Conservation (phyloP, 2,888 invertebrate genomes). For the Trissoscelio sp. region DNA sequence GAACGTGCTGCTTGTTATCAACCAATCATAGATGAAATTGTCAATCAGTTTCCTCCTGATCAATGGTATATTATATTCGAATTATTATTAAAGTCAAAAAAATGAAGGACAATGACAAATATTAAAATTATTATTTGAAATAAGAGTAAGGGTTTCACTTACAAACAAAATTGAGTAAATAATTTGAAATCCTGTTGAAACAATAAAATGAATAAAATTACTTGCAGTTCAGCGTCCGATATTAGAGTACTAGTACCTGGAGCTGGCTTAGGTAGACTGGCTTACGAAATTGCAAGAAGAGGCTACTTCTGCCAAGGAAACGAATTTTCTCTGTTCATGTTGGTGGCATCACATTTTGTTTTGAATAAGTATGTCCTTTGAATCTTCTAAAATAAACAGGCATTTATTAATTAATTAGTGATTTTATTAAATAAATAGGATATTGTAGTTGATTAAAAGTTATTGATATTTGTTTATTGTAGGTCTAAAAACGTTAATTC, state of each 20-base stretch:
- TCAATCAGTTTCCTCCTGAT: constrained; percentile 88
- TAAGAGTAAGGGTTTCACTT: too few species aligned
- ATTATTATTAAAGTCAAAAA: constrained; percentile 1
- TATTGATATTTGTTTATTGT: constrained; percentile 27
- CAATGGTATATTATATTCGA: constrained; percentile 82
- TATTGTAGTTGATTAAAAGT: not conserved
- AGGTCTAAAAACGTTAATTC: constrained; percentile 88
- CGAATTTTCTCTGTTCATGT: constrained; percentile 98
- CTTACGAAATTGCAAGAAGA: constrained; percentile 95
- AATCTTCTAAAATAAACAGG: too few species aligned
- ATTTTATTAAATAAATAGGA: too few species aligned
- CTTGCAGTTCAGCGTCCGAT: constrained; percentile 82
- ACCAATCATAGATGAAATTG: constrained; percentile 94
- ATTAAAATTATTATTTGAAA: too few species aligned
- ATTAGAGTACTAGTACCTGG: constrained; percentile 96
- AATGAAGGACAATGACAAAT: not conserved
- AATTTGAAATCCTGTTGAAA: too few species aligned
- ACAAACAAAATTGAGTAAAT: too few species aligned
- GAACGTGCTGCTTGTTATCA: constrained; percentile 95
- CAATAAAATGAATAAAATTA: too few species aligned
- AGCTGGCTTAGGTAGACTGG: constrained; percentile 96
- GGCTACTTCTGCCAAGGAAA: constrained; percentile 98
- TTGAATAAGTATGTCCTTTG: constrained; percentile 91
- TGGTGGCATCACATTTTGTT: constrained; percentile 97
- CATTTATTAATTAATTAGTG: too few species aligned